These are phyloP conservation scores for Opisthograptis luteolata DNA, from an alignment of 2,888 invertebrate species.

Conservation along the genomic window DNA sequence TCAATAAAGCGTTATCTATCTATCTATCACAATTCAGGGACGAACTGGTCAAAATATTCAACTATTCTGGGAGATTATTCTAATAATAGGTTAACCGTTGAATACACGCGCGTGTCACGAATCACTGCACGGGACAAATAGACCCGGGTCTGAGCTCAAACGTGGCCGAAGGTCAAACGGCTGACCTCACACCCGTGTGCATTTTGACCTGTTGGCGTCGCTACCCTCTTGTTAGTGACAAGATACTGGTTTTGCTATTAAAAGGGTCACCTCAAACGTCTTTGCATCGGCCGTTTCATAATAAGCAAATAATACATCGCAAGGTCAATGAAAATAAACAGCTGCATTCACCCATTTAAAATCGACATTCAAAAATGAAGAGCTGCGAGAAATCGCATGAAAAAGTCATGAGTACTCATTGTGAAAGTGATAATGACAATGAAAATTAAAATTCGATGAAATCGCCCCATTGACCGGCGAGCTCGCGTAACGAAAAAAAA, in stretches of 20 bases:
- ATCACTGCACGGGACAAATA: conserved; percentile 41
- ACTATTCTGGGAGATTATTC: conserved; percentile 13
- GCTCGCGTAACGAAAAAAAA: conserved; percentile 69
- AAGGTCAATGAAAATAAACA: neutral
- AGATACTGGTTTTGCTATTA: conserved; percentile 16
- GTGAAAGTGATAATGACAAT: conserved; percentile 84
- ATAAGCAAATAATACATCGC: no score
- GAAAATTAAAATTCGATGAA: conserved; percentile 81
- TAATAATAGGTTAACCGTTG: conserved; percentile 39
- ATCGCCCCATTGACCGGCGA: conserved; percentile 77
- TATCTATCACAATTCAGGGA: no score
- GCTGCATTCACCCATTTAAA: neutral
- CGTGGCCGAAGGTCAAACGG: conserved; percentile 42
- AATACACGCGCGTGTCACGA: conserved; percentile 48
- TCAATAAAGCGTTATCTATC: no score
- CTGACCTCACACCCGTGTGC: conserved; percentile 41
- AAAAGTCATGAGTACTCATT: conserved; percentile 63
- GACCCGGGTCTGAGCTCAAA: conserved; percentile 34
- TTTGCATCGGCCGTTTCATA: no score
- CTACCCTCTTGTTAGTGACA: conserved; percentile 18
- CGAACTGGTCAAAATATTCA: neutral
- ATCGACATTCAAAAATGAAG: conserved; percentile 12
- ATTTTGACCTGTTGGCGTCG: conserved; percentile 33
- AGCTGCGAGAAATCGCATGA: conserved; percentile 32
- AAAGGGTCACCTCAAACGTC: neutral